A percentile compares a stretch with the other conserved stretches of the same genome.
phyloP scores from a whole-genome alignment of 2,113 vertebrate genomes.

The Hirundichthys speculiger region DNA sequence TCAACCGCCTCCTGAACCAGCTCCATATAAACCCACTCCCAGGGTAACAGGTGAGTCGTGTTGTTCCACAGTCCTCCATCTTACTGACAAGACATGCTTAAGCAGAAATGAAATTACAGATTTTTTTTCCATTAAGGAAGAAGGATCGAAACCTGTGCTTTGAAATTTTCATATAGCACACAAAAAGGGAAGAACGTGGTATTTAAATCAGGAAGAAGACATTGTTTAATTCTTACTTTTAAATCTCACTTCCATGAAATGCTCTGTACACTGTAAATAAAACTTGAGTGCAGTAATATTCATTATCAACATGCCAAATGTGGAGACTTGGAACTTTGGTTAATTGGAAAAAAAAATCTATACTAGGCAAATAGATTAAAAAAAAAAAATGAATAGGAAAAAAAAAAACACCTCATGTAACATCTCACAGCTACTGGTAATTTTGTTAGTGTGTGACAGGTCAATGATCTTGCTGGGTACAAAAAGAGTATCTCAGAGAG shows the following conservation, averaged over 20 bases:
- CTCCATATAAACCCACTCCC: conserved; percentile 71
- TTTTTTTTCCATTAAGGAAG: conserved; percentile 21
- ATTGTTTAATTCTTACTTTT: neutral
- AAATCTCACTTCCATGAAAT: neutral
- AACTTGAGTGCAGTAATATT: too few species aligned
- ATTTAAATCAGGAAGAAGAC: conserved; percentile 4
- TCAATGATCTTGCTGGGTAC: too few species aligned
- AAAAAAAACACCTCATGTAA: too few species aligned
- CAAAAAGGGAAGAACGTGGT: conserved; percentile 28
- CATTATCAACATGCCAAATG: too few species aligned
- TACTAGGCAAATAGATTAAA: too few species aligned
- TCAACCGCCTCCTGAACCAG: conserved; percentile 43
- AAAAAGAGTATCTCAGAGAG: too few species aligned
- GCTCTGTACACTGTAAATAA: too few species aligned
- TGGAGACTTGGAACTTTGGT: too few species aligned
- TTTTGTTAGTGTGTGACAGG: too few species aligned
- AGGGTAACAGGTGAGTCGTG: conserved; percentile 80
- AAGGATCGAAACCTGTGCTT: conserved; percentile 12
- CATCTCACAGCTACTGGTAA: too few species aligned
- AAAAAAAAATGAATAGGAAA: too few species aligned
- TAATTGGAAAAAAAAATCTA: too few species aligned
- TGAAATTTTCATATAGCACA: neutral
- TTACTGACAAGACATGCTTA: neutral
- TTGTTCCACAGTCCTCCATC: neutral
- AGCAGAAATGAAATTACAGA: conserved; percentile 39